phyloP scores from a whole-genome alignment of 1,140 invertebrate species.

The Drosophila lowei region DNA sequence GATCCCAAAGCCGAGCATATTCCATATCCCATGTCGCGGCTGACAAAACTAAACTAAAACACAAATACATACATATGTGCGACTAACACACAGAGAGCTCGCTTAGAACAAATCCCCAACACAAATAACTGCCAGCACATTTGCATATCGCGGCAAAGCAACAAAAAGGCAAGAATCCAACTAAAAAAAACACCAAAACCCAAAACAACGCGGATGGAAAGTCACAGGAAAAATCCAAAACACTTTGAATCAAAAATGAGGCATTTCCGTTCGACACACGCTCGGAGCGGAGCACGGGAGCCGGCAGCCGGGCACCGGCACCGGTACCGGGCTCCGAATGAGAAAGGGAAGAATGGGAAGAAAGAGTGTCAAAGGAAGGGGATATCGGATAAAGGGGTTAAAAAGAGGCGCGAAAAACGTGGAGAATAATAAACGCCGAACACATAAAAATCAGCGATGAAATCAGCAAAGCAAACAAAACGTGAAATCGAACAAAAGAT shows the following conservation, averaged over 20 bases:
- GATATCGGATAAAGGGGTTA: slow-evolving; percentile 61
- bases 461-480: slow-evolving; percentile 63
- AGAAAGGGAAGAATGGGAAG: slow-evolving; percentile 8
- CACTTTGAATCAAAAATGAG: slow-evolving; percentile 74
- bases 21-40: slow-evolving; percentile 49
- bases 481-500: slow-evolving; percentile 38
- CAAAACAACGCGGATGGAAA: slow-evolving; percentile 11
- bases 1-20: slow-evolving; percentile 26
- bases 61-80: slow-evolving; percentile 57
- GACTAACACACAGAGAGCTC: slow-evolving; percentile 58
- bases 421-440: slow-evolving; percentile 66
- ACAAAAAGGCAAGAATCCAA: slow-evolving; percentile 45
- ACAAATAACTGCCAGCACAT: slow-evolving; percentile 74
- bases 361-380: slow-evolving; percentile 26
- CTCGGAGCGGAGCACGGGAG: slow-evolving; percentile 6
- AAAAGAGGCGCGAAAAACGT: slow-evolving; percentile 74
- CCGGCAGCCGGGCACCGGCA: no score
- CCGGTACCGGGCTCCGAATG: slow-evolving; percentile 1
- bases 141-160: slow-evolving; percentile 72
- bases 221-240: slow-evolving; percentile 76
- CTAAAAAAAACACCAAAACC: slow-evolving; percentile 35
- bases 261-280: slow-evolving; percentile 76
- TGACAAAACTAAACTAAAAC: slow-evolving; percentile 79
- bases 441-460: slow-evolving; percentile 76
- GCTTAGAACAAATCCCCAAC: slow-evolving; percentile 73